Percentiles rank a stretch among this genome's conserved stretches.
Conservation (phyloP, 2,888 invertebrate species). For the Macrosiphum euphorbiae region DNA sequence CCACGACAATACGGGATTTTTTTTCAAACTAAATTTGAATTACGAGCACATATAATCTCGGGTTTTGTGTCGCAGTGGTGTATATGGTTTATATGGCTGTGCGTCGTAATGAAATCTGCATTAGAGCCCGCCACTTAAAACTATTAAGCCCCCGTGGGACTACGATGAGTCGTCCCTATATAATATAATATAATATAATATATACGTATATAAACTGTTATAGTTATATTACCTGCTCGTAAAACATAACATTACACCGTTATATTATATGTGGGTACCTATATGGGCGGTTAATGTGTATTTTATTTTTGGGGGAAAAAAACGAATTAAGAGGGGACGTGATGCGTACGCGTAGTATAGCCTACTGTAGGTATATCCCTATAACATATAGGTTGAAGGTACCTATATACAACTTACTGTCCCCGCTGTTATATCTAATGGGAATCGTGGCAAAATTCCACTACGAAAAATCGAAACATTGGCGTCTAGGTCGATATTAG, state of each 20-base stretch:
- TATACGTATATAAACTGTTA: neutral
- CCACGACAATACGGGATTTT: neutral
- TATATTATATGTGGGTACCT: neutral
- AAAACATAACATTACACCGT: neutral
- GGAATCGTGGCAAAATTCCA: neutral
- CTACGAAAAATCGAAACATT: neutral
- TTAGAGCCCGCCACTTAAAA: neutral
- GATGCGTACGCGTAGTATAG: neutral
- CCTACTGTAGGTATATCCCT: neutral
- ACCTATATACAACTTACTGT: neutral
- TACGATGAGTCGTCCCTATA: neutral
- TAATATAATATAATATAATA: neutral
- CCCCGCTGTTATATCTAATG: neutral
- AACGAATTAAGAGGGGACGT: neutral
- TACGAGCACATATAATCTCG: neutral
- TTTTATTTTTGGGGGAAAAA: neutral
- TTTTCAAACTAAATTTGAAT: neutral
- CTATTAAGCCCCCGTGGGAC: neutral
- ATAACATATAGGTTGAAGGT: neutral
- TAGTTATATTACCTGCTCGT: neutral
- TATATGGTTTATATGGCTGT: neutral
- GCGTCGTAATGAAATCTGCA: conserved; percentile 3
- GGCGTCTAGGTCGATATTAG: neutral
- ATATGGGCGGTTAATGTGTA: neutral
- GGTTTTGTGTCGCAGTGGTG: neutral